These are phyloP conservation scores for Agonopterix arenella DNA, from an alignment of 2,888 invertebrate species.

Conservation along the genomic window DNA sequence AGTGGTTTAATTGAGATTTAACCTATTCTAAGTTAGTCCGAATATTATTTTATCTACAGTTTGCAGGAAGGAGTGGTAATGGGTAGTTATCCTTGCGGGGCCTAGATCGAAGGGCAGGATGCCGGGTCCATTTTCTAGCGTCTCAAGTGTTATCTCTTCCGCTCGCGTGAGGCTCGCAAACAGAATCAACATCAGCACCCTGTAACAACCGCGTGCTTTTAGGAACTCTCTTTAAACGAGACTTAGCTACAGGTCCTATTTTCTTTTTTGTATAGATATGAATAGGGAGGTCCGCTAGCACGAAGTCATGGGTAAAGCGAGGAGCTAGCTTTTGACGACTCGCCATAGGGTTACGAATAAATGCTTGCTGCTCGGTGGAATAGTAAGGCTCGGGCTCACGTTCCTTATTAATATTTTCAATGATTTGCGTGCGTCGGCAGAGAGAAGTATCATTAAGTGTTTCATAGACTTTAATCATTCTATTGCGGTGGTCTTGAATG, in stretches of 20 bases:
- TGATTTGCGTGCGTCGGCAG: neutral
- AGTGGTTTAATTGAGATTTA: slow-evolving; percentile 2
- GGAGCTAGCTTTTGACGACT: slow-evolving; percentile 8
- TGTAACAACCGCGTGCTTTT: no score
- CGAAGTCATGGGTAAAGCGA: slow-evolving; percentile 9
- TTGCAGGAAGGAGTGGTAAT: slow-evolving; percentile 15
- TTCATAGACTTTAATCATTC: neutral
- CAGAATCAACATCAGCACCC: no score
- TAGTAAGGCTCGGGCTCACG: slow-evolving; percentile 1
- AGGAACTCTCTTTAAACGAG: no score
- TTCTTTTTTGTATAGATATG: slow-evolving; percentile 9
- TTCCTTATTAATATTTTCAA: neutral
- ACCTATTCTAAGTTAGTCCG: slow-evolving; percentile 5
- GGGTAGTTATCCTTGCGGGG: slow-evolving; percentile 6
- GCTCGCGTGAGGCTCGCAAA: no score
- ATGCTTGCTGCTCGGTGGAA: slow-evolving; percentile 7
- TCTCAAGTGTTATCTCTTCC: no score
- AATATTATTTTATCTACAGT: slow-evolving; percentile 8
- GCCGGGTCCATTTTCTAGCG: slow-evolving; percentile 9
- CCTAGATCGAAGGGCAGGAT: slow-evolving; percentile 11
- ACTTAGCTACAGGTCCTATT: slow-evolving; percentile 1
- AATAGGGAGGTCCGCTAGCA: neutral
- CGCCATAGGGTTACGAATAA: slow-evolving; percentile 9
- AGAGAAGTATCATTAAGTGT: neutral
- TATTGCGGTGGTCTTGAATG: neutral